A percentile compares a stretch with the other conserved stretches of the same genome.
These are phyloP conservation scores for Serrognathus titanus DNA, from an alignment of 2,888 invertebrate genomes.

Conservation along the genomic window DNA sequence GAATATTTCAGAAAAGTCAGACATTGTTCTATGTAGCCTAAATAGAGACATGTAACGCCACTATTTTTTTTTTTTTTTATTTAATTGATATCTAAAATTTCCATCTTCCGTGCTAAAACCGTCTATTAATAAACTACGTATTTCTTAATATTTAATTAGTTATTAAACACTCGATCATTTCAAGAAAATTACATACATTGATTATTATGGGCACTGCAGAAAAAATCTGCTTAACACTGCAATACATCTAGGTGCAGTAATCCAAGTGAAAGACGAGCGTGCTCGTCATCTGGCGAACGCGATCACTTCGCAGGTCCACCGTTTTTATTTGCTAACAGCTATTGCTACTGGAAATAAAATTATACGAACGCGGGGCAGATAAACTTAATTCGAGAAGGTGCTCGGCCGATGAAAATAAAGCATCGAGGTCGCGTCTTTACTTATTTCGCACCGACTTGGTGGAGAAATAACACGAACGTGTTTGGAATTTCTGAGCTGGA, in stretches of 20 bases:
- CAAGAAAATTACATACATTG: conserved; percentile 33
- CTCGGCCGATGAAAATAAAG: neutral
- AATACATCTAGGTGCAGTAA: conserved; percentile 31
- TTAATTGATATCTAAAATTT: no score
- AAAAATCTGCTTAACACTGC: conserved; percentile 37
- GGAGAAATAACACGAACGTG: conserved; percentile 42
- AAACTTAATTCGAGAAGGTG: neutral
- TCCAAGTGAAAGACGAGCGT: conserved; percentile 15
- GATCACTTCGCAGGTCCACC: conserved; percentile 35
- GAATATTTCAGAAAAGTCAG: no score
- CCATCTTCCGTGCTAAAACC: no score
- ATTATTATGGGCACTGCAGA: conserved; percentile 37
- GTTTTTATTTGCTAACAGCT: conserved; percentile 44
- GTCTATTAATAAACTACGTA: no score
- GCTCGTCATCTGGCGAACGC: conserved; percentile 8
- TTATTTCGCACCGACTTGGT: conserved; percentile 26
- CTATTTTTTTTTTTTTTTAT: no score
- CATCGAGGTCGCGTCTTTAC: conserved; percentile 24
- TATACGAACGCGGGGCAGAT: conserved; percentile 4
- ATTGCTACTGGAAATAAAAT: conserved; percentile 43
- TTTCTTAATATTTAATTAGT: neutral
- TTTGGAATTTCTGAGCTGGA: conserved; percentile 39
- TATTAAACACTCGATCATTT: conserved; percentile 1
- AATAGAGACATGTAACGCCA: no score
- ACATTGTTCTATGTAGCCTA: no score